Percentiles rank a stretch among this genome's conserved stretches.
phyloP scores from a whole-genome alignment of 1,140 invertebrate genomes.

The Lethrus apterus region DNA sequence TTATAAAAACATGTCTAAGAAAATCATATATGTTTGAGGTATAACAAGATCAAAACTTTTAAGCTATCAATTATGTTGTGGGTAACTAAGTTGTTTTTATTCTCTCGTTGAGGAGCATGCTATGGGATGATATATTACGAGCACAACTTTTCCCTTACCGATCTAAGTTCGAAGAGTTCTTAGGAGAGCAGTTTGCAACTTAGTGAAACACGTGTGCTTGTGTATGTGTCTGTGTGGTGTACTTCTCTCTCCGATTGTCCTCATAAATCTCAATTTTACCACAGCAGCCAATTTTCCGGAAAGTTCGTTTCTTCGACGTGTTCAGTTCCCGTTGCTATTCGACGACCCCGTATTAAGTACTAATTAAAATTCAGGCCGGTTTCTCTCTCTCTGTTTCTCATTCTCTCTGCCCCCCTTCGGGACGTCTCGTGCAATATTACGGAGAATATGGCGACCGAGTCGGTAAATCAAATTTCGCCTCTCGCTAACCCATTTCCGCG shows the following conservation, averaged over 20 bases:
- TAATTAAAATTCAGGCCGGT: slow-evolving; percentile 25
- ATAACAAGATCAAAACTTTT: too few species aligned
- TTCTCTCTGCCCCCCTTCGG: slow-evolving; percentile 3
- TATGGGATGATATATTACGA: too few species aligned
- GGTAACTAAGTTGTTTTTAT: too few species aligned
- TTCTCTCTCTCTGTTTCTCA: too few species aligned
- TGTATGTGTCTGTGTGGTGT: too few species aligned
- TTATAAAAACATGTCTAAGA: too few species aligned
- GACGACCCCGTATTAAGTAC: slow-evolving; percentile 13
- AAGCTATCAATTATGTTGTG: too few species aligned
- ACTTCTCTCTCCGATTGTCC: too few species aligned
- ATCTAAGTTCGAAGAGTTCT: background rate
- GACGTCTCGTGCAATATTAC: slow-evolving; percentile 5
- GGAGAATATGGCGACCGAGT: slow-evolving; percentile 14
- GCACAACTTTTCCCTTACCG: too few species aligned
- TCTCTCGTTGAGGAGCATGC: too few species aligned
- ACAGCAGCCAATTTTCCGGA: slow-evolving; percentile 14
- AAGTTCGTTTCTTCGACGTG: slow-evolving; percentile 11
- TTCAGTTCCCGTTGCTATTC: slow-evolving; percentile 1
- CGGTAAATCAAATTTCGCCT: slow-evolving; percentile 18
- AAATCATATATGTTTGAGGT: too few species aligned
- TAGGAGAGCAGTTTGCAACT: background rate
- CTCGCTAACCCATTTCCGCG: slow-evolving; percentile 14
- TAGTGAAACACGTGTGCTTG: background rate
- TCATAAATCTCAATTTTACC: background rate